phyloP scores from a whole-genome alignment of 2,797 vertebrate species.

The Chaetophractus vellerosus region DNA sequence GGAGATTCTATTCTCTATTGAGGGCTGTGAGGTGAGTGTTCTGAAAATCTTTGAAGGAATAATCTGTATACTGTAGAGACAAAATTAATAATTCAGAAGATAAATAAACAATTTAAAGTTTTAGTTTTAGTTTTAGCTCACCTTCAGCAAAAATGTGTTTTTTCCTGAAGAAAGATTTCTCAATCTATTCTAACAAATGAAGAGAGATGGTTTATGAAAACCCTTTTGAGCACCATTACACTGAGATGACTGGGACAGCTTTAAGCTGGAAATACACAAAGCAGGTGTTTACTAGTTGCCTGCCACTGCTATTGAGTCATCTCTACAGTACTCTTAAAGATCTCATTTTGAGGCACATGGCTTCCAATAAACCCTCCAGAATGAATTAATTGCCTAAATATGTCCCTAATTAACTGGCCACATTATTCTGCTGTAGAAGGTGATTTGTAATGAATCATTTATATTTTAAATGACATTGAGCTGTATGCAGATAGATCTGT shows the following conservation, averaged over 20 bases:
- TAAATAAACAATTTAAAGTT: neutral
- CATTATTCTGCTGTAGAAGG: slow-evolving; percentile 35
- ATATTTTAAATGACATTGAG: neutral
- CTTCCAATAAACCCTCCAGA: neutral
- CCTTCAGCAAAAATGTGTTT: slow-evolving; percentile 1
- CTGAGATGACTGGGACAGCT: neutral
- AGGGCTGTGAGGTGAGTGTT: neutral
- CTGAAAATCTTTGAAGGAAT: neutral
- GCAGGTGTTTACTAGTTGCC: neutral
- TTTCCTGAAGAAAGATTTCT: slow-evolving; percentile 48
- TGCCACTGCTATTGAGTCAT: neutral
- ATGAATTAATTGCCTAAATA: slow-evolving; percentile 37
- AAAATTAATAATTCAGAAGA: neutral
- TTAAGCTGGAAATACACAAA: neutral
- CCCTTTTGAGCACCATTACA: neutral
- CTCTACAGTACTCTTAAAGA: neutral
- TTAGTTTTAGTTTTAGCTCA: neutral
- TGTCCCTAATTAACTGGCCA: neutral
- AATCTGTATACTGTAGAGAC: neutral
- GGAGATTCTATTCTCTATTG: neutral
- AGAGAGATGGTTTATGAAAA: neutral
- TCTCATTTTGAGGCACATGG: neutral
- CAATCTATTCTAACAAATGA: neutral
- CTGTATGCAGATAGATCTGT: neutral
- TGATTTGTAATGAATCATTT: slow-evolving; percentile 36